Conservation (phyloP, 2,888 invertebrate genomes). For the Didymodactylos carnosus region DNA sequence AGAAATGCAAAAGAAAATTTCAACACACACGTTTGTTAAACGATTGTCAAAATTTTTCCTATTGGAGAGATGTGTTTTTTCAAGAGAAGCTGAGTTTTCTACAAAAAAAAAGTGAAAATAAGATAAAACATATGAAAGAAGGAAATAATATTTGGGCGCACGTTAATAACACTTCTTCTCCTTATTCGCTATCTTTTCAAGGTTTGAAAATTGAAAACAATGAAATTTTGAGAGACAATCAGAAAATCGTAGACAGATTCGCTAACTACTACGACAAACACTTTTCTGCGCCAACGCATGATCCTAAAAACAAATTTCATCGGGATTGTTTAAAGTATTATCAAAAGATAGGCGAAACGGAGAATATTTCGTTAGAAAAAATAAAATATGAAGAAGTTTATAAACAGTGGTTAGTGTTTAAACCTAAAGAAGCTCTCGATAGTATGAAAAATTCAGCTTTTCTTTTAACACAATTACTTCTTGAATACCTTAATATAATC, state of each 20-base stretch:
- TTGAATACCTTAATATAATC: background rate
- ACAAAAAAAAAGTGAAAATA: too few species aligned
- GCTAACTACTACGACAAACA: background rate
- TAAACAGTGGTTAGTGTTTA: background rate
- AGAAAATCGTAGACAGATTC: background rate
- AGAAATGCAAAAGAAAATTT: too few species aligned
- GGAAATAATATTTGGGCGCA: too few species aligned
- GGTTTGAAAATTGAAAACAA: too few species aligned
- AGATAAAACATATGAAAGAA: too few species aligned
- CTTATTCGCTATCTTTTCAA: too few species aligned
- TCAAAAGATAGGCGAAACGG: background rate
- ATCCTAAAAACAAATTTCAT: background rate
- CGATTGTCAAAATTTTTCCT: too few species aligned
- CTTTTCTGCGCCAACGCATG: background rate
- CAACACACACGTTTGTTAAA: too few species aligned
- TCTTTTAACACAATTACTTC: background rate
- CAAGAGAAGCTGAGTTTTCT: too few species aligned
- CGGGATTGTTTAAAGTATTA: background rate
- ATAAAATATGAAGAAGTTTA: background rate
- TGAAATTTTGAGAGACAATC: background rate
- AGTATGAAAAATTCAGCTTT: background rate
- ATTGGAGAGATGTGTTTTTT: too few species aligned
- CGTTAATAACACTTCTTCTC: too few species aligned
- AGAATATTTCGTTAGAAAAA: background rate
- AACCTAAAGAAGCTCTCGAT: background rate